These are phyloP conservation scores for Rhodeus uyekii DNA, from an alignment of 2,797 vertebrate genomes.

Conservation along the genomic window DNA sequence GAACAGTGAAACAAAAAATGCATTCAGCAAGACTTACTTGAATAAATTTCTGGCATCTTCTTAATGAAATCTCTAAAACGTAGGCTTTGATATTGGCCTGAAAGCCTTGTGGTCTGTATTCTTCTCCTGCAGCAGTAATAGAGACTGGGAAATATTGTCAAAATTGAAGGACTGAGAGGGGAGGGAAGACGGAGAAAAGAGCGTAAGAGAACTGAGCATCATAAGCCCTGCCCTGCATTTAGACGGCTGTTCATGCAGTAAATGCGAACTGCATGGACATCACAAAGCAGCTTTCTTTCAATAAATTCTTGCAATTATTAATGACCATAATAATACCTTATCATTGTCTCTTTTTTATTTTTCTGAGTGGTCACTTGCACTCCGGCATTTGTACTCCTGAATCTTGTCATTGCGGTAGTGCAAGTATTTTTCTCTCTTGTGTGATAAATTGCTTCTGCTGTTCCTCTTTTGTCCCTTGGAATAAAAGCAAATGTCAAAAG, in stretches of 20 bases:
- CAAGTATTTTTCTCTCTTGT: not conserved
- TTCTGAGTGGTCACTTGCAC: not conserved
- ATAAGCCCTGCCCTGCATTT: slow-evolving; percentile 7
- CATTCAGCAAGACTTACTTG: slow-evolving; percentile 22
- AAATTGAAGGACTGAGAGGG: not conserved
- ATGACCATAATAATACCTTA: not conserved
- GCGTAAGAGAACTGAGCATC: not conserved
- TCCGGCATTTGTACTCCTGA: not conserved
- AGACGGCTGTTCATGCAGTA: not conserved
- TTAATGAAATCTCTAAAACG: not conserved
- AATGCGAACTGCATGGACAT: not conserved
- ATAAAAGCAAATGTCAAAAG: not conserved
- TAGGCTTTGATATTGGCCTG: not conserved
- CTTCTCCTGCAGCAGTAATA: not conserved
- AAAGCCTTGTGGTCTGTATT: not conserved
- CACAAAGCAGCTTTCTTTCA: not conserved
- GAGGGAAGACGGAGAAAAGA: not conserved
- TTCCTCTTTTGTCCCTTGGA: not conserved
- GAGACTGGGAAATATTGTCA: not conserved
- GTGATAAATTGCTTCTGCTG: not conserved
- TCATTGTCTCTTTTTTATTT: not conserved
- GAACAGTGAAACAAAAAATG: not conserved
- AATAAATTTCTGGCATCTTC: not conserved
- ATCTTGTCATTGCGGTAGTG: not conserved
- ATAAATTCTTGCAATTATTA: not conserved